These are phyloP conservation scores for Turritopsis dohrnii DNA, from an alignment of 30 jellyfish, hydroid and myxozoan genomes.

Conservation along the genomic window DNA sequence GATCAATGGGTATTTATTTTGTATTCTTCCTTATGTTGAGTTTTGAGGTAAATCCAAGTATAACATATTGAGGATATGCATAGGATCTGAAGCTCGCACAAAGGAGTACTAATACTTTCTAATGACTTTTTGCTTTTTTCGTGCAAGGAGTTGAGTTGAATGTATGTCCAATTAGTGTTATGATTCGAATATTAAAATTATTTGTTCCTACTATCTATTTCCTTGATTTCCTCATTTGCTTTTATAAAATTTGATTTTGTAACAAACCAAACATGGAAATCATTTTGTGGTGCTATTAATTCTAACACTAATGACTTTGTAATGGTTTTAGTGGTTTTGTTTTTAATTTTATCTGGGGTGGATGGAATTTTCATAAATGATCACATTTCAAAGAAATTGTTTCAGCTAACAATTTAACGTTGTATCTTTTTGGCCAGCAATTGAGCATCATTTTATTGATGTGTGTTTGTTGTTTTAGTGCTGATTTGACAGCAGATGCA, in stretches of 20 bases:
- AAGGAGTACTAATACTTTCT: no score
- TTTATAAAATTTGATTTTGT: no score
- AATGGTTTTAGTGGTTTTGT: not conserved
- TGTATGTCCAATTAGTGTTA: no score
- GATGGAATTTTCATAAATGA: not conserved
- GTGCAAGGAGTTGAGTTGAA: not conserved
- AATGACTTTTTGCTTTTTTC: no score
- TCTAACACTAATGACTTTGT: not conserved
- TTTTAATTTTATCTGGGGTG: not conserved
- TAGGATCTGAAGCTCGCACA: no score
- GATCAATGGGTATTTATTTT: slow-evolving; percentile 53
- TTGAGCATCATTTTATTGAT: no score
- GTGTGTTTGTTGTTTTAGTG: slow-evolving; percentile 5
- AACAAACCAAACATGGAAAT: not conserved
- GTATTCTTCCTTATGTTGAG: not conserved
- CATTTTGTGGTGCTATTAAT: no score
- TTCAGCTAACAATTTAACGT: no score
- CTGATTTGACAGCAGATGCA: slow-evolving; percentile 15
- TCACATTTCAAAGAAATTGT: not conserved
- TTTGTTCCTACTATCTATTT: not conserved
- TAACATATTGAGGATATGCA: no score
- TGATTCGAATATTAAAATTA: no score
- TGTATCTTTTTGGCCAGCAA: no score
- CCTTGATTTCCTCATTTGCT: not conserved
- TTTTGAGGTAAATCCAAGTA: no score